These are phyloP conservation scores for Crematogaster levior DNA, from an alignment of 2,888 invertebrate species.

Conservation along the genomic window DNA sequence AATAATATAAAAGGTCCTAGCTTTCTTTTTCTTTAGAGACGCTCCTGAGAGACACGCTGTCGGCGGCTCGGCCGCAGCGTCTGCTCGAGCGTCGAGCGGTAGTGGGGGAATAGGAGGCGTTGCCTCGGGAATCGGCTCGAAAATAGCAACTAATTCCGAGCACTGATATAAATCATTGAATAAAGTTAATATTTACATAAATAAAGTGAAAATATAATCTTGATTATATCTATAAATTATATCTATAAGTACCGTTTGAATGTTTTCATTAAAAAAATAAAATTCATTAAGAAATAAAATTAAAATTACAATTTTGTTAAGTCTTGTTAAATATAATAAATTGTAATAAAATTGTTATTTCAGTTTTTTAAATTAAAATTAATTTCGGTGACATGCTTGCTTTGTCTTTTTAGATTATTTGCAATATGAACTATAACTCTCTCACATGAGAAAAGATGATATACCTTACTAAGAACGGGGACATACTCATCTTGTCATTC, in stretches of 20 bases:
- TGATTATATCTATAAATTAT: not conserved
- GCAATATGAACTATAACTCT: slow-evolving; percentile 15
- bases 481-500: slow-evolving; percentile 25
- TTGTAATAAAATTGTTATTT: slow-evolving; percentile 1
- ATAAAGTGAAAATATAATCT: not conserved
- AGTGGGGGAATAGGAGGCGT: too few species aligned
- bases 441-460: not conserved
- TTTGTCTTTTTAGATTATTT: slow-evolving; percentile 21
- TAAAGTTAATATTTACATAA: not conserved
- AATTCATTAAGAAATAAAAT: not conserved
- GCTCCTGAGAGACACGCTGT: too few species aligned
- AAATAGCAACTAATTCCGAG: too few species aligned
- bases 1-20: too few species aligned
- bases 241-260: not conserved
- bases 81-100: too few species aligned
- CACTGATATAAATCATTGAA: not conserved
- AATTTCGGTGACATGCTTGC: not conserved
- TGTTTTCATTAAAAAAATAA: not conserved
- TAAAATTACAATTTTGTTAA: not conserved
- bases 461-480: slow-evolving; percentile 14
- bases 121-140: too few species aligned
- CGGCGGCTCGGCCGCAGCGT: too few species aligned
- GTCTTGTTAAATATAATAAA: not conserved
- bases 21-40: too few species aligned
- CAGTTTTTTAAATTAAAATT: not conserved